Evolutionary conservation across 2,888 invertebrate species (phyloP), one percentile per base, ranked within the genome.

Genomic region (Dorcus parallelipipedus): DNA sequence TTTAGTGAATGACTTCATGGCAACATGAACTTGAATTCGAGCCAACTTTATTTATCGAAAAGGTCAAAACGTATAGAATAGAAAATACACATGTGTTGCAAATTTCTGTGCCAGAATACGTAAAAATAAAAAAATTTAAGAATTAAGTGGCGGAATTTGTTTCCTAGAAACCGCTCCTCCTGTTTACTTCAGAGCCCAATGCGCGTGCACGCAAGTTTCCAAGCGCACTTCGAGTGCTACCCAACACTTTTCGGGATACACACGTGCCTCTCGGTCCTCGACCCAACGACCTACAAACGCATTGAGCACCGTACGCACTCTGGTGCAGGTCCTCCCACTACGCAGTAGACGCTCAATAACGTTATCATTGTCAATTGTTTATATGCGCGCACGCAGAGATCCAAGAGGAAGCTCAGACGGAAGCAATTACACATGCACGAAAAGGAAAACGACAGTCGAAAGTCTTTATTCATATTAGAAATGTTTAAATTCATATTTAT

Each of bases 281-380:
- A 71, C 71, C 71, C 67, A 71, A 66, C 71, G 71, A 71, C 71
- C 71, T 67, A 71, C 66, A 70, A 71, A 70, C 65, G 64, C 49
- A 50, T 51, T 54, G 51, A 54, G 54, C 45, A 54, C 43, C 51
- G 45, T 47, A 33, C 33, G 45, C 39, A 33, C 39, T 49, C 55
- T 26, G 17, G 14, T 40, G 38, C 33, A 9, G 38, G 26, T 33
- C 26, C 50, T 33, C 26, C 50, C 7, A 33, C 23, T 14, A 10
- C 49, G 49, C 23, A 9, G 14, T 17, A 1, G 10, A 9, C 42
- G 42, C 42, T 42, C 42, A 42, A 42, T 42, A 42, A 10, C 42
- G 17, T 42, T 17, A 42, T 42, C 42, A 42, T 42, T 42, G 42
- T 14, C 42, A 42, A 42, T 42, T 42, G 42, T 17, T 17, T 42